These are phyloP conservation scores for Trypoxylon attenuatum DNA, from an alignment of 2,888 invertebrate species.

Conservation along the genomic window DNA sequence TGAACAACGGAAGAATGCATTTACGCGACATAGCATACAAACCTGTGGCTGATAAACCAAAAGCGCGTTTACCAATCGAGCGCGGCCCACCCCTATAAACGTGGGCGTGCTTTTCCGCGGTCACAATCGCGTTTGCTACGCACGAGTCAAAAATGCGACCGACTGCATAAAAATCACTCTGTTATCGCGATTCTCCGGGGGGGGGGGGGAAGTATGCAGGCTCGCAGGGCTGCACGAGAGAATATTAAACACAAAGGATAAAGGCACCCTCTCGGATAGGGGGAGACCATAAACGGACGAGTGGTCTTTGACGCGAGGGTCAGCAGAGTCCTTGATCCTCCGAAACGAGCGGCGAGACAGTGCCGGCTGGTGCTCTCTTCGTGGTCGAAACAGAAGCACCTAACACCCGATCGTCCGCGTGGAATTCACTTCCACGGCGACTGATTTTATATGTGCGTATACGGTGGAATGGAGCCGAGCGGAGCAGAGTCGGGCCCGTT, in stretches of 20 bases:
- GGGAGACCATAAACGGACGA: constrained; percentile 32
- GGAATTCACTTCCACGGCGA: constrained; percentile 42
- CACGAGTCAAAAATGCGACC: not conserved
- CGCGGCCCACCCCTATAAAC: constrained; percentile 9
- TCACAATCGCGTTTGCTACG: not conserved
- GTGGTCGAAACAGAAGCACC: constrained; percentile 40
- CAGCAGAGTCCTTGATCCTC: constrained; percentile 27
- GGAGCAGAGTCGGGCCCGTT: constrained; percentile 4
- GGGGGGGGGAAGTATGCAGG: not conserved
- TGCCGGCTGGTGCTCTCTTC: constrained; percentile 31
- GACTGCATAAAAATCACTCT: not conserved
- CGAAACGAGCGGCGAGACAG: too few species aligned
- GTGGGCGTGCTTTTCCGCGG: constrained; percentile 1
- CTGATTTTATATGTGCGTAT: constrained; percentile 32
- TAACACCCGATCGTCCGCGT: constrained; percentile 40
- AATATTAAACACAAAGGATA: constrained; percentile 9
- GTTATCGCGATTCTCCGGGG: not conserved
- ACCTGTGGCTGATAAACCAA: not conserved
- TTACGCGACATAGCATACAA: constrained; percentile 9
- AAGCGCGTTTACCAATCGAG: constrained; percentile 1
- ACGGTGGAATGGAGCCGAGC: not conserved
- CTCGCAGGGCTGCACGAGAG: not conserved
- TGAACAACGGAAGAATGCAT: constrained; percentile 12
- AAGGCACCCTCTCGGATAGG: not conserved
- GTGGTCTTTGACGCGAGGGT: constrained; percentile 43